These are phyloP conservation scores for Idaea straminata DNA, from an alignment of 2,888 invertebrate species.

Conservation along the genomic window DNA sequence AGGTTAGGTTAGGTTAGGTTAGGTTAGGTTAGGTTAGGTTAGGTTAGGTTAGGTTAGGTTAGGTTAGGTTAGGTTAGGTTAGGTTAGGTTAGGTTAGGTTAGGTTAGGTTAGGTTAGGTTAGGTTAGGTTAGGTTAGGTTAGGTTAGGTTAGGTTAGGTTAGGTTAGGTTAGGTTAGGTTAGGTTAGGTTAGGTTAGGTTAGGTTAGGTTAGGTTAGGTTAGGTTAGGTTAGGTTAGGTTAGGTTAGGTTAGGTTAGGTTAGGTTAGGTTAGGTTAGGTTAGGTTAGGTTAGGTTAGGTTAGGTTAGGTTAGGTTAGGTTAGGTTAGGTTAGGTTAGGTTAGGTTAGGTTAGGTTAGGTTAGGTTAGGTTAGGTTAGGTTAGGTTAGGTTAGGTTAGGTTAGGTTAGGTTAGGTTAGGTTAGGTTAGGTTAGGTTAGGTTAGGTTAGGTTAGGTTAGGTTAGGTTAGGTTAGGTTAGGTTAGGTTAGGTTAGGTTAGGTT, in stretches of 20 bases:
- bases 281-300: conserved; percentile 11
- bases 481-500: neutral
- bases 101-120: conserved; percentile 1
- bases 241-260: conserved; percentile 11
- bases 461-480: conserved; percentile 1
- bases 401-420: conserved; percentile 8
- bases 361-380: conserved; percentile 10
- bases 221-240: conserved; percentile 11
- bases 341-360: conserved; percentile 11
- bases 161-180: conserved; percentile 10
- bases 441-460: conserved; percentile 8
- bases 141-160: conserved; percentile 8
- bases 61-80: neutral
- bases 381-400: conserved; percentile 10
- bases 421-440: conserved; percentile 9
- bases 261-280: conserved; percentile 11
- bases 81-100: conserved; percentile 6
- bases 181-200: conserved; percentile 11
- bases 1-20: conserved; percentile 9
- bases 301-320: conserved; percentile 8
- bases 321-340: conserved; percentile 11
- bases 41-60: conserved; percentile 9
- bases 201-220: conserved; percentile 11
- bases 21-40: conserved; percentile 9
- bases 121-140: conserved; percentile 6